A percentile compares a stretch with the other conserved stretches of the same genome.
These are phyloP conservation scores for Subanguina moxae DNA, from an alignment of 1,140 invertebrate species.

Conservation along the genomic window DNA sequence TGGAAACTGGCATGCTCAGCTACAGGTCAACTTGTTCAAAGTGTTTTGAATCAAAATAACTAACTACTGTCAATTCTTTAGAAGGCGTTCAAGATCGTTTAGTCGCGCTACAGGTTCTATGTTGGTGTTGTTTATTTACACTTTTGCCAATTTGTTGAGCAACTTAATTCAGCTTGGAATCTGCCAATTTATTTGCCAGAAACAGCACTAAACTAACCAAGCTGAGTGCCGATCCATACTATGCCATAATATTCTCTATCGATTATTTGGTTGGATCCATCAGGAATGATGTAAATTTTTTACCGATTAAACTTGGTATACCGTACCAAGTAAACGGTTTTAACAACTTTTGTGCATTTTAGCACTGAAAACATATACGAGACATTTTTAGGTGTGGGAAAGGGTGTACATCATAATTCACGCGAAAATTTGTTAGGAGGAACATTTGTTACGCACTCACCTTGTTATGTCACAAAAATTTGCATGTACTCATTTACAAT, in stretches of 20 bases:
- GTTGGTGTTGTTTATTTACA: background rate
- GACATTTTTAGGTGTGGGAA: too few relatives aligned
- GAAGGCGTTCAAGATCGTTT: background rate
- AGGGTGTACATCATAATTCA: too few relatives aligned
- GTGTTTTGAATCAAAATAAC: background rate
- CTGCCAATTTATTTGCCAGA: slow-evolving; percentile 8
- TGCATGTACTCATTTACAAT: too few relatives aligned
- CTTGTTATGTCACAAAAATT: too few relatives aligned
- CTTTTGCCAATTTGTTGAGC: background rate
- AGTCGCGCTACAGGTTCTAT: background rate
- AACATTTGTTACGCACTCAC: too few relatives aligned
- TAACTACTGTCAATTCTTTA: background rate
- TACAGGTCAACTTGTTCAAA: background rate
- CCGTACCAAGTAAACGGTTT: too few relatives aligned
- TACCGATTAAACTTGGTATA: too few relatives aligned
- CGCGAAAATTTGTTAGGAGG: too few relatives aligned
- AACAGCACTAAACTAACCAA: slow-evolving; percentile 18
- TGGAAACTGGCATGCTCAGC: slow-evolving; percentile 8
- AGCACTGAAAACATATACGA: too few relatives aligned
- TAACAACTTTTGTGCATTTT: too few relatives aligned
- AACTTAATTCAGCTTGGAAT: background rate
- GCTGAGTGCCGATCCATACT: slow-evolving; percentile 37
- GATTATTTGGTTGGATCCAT: slow-evolving; percentile 38
- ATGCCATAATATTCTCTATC: slow-evolving; percentile 29
- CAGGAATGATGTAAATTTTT: slow-evolving; percentile 10